These are phyloP conservation scores for Gasterosteus aculeatus DNA, from an alignment of 2,113 vertebrate genomes.

Conservation along the genomic window DNA sequence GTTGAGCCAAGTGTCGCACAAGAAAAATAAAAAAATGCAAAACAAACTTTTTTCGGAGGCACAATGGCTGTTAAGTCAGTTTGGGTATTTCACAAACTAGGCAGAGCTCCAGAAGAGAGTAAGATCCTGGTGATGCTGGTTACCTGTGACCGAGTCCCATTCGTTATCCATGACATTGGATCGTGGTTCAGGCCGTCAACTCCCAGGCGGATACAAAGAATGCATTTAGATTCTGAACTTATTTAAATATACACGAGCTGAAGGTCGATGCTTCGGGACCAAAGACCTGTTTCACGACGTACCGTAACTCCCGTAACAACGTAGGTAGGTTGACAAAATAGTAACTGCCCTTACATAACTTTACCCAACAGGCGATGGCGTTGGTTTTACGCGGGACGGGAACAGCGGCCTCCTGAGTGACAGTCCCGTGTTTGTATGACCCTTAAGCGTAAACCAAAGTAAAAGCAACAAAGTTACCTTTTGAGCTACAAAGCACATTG, in stretches of 20 bases:
- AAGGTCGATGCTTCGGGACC: background rate
- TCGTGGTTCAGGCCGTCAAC: background rate
- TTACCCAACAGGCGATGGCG: too few relatives aligned
- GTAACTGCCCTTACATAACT: too few relatives aligned
- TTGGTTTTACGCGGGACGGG: too few relatives aligned
- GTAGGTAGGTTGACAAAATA: too few relatives aligned
- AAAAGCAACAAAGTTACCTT: slow-evolving; percentile 20
- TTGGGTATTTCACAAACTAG: background rate
- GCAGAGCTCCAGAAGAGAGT: background rate
- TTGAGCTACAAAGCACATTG: slow-evolving; percentile 3
- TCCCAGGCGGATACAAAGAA: too few relatives aligned
- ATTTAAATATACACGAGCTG: background rate
- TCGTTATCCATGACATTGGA: background rate
- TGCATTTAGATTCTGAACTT: background rate
- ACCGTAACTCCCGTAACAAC: too few relatives aligned
- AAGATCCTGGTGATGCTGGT: background rate
- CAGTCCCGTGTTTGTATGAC: too few relatives aligned
- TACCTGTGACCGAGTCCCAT: slow-evolving; percentile 5
- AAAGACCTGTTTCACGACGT: too few relatives aligned
- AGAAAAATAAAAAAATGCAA: slow-evolving; percentile 29
- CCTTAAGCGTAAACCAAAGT: slow-evolving; percentile 6
- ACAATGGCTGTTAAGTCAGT: slow-evolving; percentile 19
- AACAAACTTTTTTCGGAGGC: too few relatives aligned
- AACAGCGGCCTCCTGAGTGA: too few relatives aligned
- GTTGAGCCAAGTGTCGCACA: slow-evolving; percentile 17